These are phyloP conservation scores for Rousettus leschenaultii DNA, from an alignment of 2,113 vertebrate species.

Conservation along the genomic window DNA sequence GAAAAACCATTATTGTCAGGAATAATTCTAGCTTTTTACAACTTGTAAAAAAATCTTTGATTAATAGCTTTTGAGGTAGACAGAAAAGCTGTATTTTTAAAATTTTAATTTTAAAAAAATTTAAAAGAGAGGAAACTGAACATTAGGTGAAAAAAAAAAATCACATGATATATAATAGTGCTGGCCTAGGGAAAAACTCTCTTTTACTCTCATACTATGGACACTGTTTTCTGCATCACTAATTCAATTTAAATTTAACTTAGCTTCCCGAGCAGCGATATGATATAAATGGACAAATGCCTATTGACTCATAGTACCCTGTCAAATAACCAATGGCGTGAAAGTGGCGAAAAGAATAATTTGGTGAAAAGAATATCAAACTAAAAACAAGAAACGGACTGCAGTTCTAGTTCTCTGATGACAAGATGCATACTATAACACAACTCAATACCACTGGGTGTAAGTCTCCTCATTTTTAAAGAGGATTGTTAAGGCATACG, in stretches of 20 bases:
- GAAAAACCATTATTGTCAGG: neutral
- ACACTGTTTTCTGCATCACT: neutral
- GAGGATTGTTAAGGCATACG: accelerated
- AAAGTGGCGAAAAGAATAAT: neutral
- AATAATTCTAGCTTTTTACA: neutral
- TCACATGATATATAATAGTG: neutral
- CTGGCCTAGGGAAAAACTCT: neutral
- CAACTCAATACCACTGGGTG: neutral
- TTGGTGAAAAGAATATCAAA: neutral
- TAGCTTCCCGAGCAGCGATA: neutral
- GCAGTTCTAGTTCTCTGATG: neutral
- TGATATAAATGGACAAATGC: neutral
- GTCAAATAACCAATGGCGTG: neutral
- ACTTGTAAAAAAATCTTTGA: neutral
- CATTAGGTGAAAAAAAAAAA: neutral
- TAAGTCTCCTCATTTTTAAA: neutral
- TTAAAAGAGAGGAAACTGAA: neutral
- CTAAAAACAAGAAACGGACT: neutral
- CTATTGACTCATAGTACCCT: neutral
- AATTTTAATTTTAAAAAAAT: neutral
- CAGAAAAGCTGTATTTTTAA: neutral
- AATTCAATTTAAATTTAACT: neutral
- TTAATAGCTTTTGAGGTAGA: neutral
- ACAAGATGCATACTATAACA: accelerated
- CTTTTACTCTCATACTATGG: neutral